Base-by-base conservation (phyloP, 2,797 vertebrate genomes). In the Gadopsis marmoratus region DNA sequence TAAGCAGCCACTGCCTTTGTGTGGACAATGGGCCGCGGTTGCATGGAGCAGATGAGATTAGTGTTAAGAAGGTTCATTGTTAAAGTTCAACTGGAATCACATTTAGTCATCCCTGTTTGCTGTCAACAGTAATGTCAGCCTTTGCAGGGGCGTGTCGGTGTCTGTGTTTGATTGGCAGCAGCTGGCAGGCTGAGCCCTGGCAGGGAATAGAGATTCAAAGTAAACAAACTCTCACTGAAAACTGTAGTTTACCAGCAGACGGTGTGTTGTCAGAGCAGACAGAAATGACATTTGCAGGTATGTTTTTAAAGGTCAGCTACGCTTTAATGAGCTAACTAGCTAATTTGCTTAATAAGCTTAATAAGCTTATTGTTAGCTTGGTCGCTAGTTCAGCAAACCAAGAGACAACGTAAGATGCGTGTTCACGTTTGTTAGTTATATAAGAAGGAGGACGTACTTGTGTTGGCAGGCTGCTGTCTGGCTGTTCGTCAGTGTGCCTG, bases 21-120 rank as follows among this genome's bases (percentile, higher is more conserved):
- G 33, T 37, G 37, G 66, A 81, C 39, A 64, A 47, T 26, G 7
- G 33, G 48, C 58, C 72, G 66, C 16, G 31, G 51, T 35, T 17
- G 12, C 21, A 63, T 35, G 9, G 7, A 5, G 35, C 26, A 53
- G 21, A 66, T 55, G n/a, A 59, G 37, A 60, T 64, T 19, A 47
- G 19, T 63, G 31, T 51, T 13, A 11, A 6, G 4, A 45, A 9
- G 37, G n/a, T 4, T 50, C 19, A 66, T 7, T 26, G 67, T 68
- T 43, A 23, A 59, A 31, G 14, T 75, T 11, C 14, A 41, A 19
- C 6, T 48, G 7, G 53, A 64, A 47, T 59, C 35, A 12, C 35
- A 70, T 63, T 37, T 39, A 17, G 31, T 55, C 16, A 3, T 56
- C 5, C 1, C 0, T 21, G 31, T 45, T 69, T 35, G 16, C 33